A percentile compares a stretch with the other conserved stretches of the same genome.
Evolutionary conservation across 2,113 vertebrate genomes (phyloP).

Genomic region (Cisticola juncidis): DNA sequence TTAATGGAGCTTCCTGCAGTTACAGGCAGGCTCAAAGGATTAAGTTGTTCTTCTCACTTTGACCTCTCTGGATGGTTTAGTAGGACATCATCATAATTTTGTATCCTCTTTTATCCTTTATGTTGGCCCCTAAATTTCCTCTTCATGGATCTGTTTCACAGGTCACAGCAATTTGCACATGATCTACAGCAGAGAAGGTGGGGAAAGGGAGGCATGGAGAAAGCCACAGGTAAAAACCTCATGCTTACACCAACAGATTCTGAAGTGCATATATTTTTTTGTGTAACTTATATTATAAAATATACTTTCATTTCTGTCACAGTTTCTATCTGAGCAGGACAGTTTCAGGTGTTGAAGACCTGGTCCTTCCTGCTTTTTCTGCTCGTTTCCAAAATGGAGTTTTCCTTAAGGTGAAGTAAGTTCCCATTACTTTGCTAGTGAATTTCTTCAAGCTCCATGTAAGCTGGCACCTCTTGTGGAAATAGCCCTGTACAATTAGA

Average conservation of each 20-base stretch:
- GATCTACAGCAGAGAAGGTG: background rate
- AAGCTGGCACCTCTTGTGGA: background rate
- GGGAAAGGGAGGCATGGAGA: background rate
- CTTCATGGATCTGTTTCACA: background rate
- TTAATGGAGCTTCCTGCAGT: slow-evolving; percentile 1
- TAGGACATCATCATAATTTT: background rate
- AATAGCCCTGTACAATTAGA: background rate
- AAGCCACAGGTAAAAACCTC: background rate
- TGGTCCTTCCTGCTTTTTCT: background rate
- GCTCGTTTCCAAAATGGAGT: background rate
- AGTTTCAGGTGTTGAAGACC: background rate
- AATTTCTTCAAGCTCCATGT: background rate
- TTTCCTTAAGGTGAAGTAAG: background rate
- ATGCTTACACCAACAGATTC: background rate
- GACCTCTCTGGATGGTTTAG: background rate
- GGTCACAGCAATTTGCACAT: background rate
- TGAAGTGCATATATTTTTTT: background rate
- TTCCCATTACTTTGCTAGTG: background rate
- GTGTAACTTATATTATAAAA: background rate
- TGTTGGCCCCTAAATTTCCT: background rate
- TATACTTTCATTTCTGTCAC: background rate
- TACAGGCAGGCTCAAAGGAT: background rate
- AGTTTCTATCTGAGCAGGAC: background rate
- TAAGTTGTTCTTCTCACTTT: slow-evolving; percentile 10
- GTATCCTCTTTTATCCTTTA: background rate